These are phyloP conservation scores for Sander lucioperca DNA, from an alignment of 2,113 vertebrate species.

Conservation along the genomic window DNA sequence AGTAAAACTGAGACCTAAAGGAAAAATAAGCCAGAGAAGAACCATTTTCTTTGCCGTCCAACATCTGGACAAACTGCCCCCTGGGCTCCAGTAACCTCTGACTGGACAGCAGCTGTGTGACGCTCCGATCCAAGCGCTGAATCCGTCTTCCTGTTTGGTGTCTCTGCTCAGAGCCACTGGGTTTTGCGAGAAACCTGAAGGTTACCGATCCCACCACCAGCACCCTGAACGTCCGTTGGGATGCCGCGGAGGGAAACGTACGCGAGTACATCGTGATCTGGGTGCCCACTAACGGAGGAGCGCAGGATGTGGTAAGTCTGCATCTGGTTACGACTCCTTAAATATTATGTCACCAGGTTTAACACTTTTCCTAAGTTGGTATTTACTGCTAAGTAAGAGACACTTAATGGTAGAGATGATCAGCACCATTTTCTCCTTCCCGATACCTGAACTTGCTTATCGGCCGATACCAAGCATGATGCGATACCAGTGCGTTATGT, in stretches of 20 bases:
- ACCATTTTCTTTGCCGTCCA: not conserved
- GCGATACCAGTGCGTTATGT: too few species aligned
- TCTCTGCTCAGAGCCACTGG: constrained; percentile 87
- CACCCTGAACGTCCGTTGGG: constrained; percentile 94
- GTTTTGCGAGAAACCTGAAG: constrained; percentile 90
- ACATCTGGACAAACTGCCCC: constrained; percentile 15
- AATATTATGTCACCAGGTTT: not conserved
- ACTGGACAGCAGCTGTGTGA: constrained; percentile 31
- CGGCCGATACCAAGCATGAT: too few species aligned
- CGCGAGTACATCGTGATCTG: constrained; percentile 93
- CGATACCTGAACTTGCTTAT: too few species aligned
- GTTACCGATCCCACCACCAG: constrained; percentile 95
- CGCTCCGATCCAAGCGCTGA: not conserved
- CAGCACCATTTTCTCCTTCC: too few species aligned
- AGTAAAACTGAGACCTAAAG: not conserved
- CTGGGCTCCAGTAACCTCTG: constrained; percentile 2
- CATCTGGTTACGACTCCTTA: not conserved
- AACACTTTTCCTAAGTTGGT: not conserved
- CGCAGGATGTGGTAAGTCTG: constrained; percentile 87
- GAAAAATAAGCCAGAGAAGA: not conserved
- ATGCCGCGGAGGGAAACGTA: constrained; percentile 91
- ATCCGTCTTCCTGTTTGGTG: not conserved
- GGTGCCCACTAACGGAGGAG: constrained; percentile 84
- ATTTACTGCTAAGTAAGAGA: not conserved
- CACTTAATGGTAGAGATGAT: not conserved